Evolutionary conservation across 2,888 invertebrate species (phyloP).

Genomic region (Oconnorella tubifera): DNA sequence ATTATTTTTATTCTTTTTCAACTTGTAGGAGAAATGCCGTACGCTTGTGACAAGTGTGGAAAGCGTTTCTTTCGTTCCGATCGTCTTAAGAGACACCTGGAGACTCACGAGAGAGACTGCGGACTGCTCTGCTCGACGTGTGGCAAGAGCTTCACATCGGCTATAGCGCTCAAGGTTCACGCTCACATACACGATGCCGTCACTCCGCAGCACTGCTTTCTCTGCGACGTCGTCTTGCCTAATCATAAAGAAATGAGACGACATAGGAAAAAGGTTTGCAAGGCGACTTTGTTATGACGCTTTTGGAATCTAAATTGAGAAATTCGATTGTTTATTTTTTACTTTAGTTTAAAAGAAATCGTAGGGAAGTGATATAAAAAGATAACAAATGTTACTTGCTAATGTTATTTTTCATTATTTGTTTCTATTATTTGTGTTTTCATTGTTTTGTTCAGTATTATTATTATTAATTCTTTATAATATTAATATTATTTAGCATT

Average conservation of each 20-base stretch:
- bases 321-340: too few species aligned
- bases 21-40: slow-evolving; percentile 6
- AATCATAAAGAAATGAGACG: neutral
- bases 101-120: neutral
- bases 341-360: too few species aligned
- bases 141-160: slow-evolving; percentile 13
- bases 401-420: too few species aligned
- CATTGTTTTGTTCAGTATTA: too few species aligned
- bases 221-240: slow-evolving; percentile 1
- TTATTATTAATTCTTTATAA: too few species aligned
- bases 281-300: too few species aligned
- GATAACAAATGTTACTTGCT: too few species aligned
- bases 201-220: neutral
- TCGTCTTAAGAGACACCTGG: slow-evolving; percentile 4
- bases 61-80: slow-evolving; percentile 12
- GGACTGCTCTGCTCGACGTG: slow-evolving; percentile 14
- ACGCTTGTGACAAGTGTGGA: slow-evolving; percentile 17
- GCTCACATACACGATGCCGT: slow-evolving; percentile 7
- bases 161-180: slow-evolving; percentile 1
- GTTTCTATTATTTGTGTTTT: too few species aligned
- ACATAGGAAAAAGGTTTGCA: slow-evolving; percentile 3
- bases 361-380: too few species aligned
- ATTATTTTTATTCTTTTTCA: too few species aligned
- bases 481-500: too few species aligned
- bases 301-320: too few species aligned